Evolutionary conservation across 1,140 invertebrate genomes (phyloP), one percentile per base, ranked within the genome.

Genomic region (Notospermus geniculatus): DNA sequence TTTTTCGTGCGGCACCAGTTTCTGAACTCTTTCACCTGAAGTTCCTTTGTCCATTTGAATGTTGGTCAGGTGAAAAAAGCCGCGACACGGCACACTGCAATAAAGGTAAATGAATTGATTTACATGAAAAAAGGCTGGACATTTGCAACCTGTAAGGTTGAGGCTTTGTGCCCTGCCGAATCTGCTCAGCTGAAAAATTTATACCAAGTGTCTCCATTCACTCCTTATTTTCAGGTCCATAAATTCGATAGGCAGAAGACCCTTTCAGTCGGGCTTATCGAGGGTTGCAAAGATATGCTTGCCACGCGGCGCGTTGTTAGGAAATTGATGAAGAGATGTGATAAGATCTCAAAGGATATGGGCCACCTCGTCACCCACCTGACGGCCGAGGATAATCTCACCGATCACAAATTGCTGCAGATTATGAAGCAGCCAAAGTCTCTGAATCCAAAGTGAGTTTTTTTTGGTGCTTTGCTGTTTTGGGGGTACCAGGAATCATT

Each of bases 321-420:
- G 1, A 74, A 76, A 57, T 66, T 86, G 19, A 84, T 86, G 82
- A 70, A 78, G 53, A 79, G 76, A 54, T 86, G 85, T 73, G 79
- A 84, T 60, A 74, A 75, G 29, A 82, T 85, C 45, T 78, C 77
- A 0, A 63, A 74, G 9, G 70, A 83, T 36, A 80, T 85, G 77
- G 79, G 78, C 57, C 65, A 68, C n/a, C 71, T 80, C 13, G 83
- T 85, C 0, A 71, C 75, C n/a, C 68, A 71, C 28, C 69, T 85
- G 22, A 74, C 72, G 15, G 56, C 62, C 27, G n/a, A 65, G 17
- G 53, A 57, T 9, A 54, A 59, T 22, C 54, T 70, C 30, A 60
- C 67, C 15, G 66, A 71, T 27, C 68, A 70, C 27, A 68, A 70
- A 7, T 63, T 69, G 19, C 70, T 70, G 52, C 75, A 80, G 41